Conservation (phyloP, 2,797 vertebrate species). For the Phyllotis vaccarum region DNA sequence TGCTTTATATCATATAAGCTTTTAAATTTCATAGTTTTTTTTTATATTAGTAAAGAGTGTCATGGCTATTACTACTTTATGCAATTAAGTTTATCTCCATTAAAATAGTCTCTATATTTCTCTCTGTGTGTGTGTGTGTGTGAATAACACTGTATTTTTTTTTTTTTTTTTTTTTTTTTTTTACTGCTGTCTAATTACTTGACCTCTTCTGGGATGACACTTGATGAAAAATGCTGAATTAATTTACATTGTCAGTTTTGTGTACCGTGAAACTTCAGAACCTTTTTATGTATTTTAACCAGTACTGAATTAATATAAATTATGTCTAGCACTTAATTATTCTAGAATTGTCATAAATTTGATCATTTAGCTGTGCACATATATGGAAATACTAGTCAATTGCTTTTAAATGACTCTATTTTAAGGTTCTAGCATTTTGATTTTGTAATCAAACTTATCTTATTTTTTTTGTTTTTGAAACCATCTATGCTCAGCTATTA, state of each 20-base stretch:
- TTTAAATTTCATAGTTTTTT: neutral
- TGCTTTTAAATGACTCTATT: neutral
- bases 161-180: neutral
- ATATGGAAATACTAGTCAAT: neutral
- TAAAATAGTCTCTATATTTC: neutral
- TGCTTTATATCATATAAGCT: neutral
- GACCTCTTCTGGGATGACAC: neutral
- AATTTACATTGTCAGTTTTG: conserved; percentile 13
- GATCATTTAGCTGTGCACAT: fast-evolving
- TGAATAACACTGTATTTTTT: neutral
- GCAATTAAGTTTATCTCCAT: neutral
- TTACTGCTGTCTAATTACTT: neutral
- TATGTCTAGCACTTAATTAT: neutral
- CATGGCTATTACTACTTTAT: neutral
- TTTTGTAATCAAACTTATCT: neutral
- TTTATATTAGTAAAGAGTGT: neutral
- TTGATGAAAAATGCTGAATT: conserved; percentile 28
- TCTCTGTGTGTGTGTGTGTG: neutral
- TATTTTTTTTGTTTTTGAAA: conserved; percentile 34
- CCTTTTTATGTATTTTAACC: neutral
- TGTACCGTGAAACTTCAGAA: neutral
- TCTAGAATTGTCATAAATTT: fast-evolving
- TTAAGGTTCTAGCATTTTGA: neutral
- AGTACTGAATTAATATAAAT: fast-evolving
- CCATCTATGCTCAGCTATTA: neutral